Percentiles rank a stretch among this genome's conserved stretches.
phyloP scores from a whole-genome alignment of 2,113 vertebrate species.

The Ahaetulla prasina region DNA sequence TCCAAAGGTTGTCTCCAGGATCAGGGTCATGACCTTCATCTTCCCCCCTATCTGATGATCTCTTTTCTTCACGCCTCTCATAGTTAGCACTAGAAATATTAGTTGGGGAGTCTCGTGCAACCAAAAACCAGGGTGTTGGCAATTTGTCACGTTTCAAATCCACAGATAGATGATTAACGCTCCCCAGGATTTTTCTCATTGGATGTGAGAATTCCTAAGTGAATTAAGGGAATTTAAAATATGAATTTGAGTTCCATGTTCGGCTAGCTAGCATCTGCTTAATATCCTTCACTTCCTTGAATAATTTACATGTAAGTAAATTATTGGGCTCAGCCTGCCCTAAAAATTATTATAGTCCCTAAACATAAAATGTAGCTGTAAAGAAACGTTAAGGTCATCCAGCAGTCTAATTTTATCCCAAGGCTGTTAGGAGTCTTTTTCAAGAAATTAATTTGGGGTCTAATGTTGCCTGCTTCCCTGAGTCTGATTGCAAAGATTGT shows the following conservation, averaged over 20 bases:
- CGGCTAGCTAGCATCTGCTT: background rate
- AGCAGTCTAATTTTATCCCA: background rate
- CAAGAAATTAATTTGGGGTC: background rate
- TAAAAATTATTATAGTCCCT: background rate
- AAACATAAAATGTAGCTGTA: background rate
- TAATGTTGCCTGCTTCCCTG: background rate
- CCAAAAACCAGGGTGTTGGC: background rate
- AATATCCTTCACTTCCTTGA: background rate
- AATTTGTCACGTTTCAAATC: background rate
- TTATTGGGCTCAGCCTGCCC: background rate
- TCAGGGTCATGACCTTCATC: background rate
- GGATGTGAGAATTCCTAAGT: background rate
- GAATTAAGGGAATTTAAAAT: background rate
- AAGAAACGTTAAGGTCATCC: background rate
- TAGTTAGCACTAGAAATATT: background rate
- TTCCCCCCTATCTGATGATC: background rate
- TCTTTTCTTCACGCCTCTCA: background rate
- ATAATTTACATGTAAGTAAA: background rate
- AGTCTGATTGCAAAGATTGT: background rate
- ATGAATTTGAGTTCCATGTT: background rate
- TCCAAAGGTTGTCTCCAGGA: background rate
- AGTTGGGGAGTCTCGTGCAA: background rate
- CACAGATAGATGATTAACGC: background rate
- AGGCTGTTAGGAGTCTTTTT: background rate
- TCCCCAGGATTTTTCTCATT: conserved; percentile 11